Conservation (phyloP, 2,888 invertebrate genomes). For the Hydroisotoma schaefferi region DNA sequence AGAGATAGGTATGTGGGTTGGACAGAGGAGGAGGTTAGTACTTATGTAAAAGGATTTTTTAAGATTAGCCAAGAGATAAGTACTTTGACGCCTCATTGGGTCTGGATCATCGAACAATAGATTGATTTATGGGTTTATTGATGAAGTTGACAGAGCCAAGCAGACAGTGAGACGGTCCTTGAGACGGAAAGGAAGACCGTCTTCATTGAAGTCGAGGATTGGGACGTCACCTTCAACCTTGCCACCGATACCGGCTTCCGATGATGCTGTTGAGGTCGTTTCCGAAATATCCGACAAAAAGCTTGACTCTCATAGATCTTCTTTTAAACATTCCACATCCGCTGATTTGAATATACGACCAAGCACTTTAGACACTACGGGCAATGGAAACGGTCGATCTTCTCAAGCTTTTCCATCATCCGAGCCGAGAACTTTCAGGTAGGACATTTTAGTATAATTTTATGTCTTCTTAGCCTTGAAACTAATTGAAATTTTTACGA, state of each 20-base stretch:
- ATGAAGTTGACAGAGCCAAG: constrained; percentile 63
- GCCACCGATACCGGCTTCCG: constrained; percentile 31
- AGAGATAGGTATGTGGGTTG: no score
- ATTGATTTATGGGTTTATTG: constrained; percentile 13
- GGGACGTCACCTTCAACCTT: constrained; percentile 21
- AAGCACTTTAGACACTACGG: neutral
- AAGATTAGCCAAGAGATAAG: no score
- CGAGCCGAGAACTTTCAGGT: constrained; percentile 12
- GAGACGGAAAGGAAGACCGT: constrained; percentile 33
- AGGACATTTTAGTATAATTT: neutral
- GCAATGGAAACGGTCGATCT: neutral
- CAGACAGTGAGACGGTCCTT: constrained; percentile 51
- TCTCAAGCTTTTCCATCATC: neutral
- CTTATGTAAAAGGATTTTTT: no score
- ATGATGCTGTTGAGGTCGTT: constrained; percentile 20
- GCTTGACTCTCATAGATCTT: constrained; percentile 1
- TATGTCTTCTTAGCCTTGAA: no score
- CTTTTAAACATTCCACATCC: constrained; percentile 37
- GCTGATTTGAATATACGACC: constrained; percentile 18
- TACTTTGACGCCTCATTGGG: constrained; percentile 12
- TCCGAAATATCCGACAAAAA: constrained; percentile 13
- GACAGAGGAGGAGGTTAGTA: no score
- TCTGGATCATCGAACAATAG: neutral
- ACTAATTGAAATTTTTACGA: no score
- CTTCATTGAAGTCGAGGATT: constrained; percentile 33